Evolutionary conservation across 2,888 invertebrate species (phyloP), one percentile per base, ranked within the genome.

Genomic region (Tenthredo notha): DNA sequence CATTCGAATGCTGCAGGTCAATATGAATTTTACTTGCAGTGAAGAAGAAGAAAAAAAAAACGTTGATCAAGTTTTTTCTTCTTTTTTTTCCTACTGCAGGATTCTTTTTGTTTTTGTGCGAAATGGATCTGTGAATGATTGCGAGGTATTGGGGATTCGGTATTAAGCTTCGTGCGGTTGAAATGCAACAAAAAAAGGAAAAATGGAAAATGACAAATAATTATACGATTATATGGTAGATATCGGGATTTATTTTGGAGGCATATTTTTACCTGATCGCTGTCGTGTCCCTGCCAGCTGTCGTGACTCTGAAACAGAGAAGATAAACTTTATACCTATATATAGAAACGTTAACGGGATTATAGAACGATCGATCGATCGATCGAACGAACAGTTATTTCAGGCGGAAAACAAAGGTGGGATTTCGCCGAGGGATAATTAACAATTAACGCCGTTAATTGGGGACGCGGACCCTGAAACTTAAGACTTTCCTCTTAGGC

Each of bases 211-310:
- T 40, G 21, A n/a, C 3, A 37, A 37, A 37, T 37, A 70, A 29
- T 65, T n/a, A 65, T 65, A n/a, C 29, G 29, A 33, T 33, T 3
- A 10, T 6, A 67, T 29, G 29, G 29, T 10, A 70, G 18, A 72
- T 18, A 72, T 72, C n/a, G n/a, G 40, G 40, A 2, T 21, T 75
- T n/a, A 50, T 77, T 33, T 2, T 15, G 47, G 12, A 43, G 33
- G 15, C 37, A 5, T 7, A 77, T 29, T 15, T 94, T 94, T 91
- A 95, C 95, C 94, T 95, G 95, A 92, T 95, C 95, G 90, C 94
- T 94, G 91, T 95, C 95, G 89, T 95, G 95, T 86, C 95, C 95
- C 91, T 95, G 95, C 95, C 95, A 95, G 92, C 95, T 95, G 93
- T 95, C 95, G 89, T 95, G 95, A 89, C 95, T 95, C 95, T 95